phyloP scores from a whole-genome alignment of 2,888 invertebrate genomes.

The Tipula vernalis region DNA sequence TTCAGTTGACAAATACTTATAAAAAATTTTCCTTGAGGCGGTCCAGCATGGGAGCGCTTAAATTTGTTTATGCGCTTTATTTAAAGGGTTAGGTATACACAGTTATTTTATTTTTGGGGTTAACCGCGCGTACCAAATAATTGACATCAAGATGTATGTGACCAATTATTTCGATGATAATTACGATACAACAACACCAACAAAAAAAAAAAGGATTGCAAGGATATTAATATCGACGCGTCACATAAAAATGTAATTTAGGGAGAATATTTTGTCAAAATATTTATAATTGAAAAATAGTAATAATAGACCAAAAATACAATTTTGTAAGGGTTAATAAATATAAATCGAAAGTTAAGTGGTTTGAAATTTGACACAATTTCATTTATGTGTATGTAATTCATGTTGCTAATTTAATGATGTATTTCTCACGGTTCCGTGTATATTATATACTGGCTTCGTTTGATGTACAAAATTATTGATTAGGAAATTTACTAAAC shows the following conservation, averaged over 20 bases:
- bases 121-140: not conserved
- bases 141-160: not conserved
- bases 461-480: not conserved
- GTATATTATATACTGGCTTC: not conserved
- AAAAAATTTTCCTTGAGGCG: not conserved
- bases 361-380: slow-evolving; percentile 6
- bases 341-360: slow-evolving; percentile 5
- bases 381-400: not conserved
- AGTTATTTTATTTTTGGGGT: not conserved
- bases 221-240: not conserved
- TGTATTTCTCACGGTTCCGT: not conserved
- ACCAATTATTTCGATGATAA: slow-evolving; percentile 9
- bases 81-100: not conserved
- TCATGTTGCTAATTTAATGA: not conserved
- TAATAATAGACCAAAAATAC: not conserved
- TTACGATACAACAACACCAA: not conserved
- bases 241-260: not conserved
- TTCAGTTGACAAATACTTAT: not conserved
- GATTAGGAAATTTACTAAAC: not conserved
- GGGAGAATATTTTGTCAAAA: not conserved
- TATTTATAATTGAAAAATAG: not conserved
- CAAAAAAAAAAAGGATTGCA: not conserved
- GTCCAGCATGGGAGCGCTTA: not conserved
- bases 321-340: not conserved
- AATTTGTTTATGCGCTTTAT: not conserved